Conservation (phyloP, 2,888 invertebrate genomes). For the Anthoptus insignis region DNA sequence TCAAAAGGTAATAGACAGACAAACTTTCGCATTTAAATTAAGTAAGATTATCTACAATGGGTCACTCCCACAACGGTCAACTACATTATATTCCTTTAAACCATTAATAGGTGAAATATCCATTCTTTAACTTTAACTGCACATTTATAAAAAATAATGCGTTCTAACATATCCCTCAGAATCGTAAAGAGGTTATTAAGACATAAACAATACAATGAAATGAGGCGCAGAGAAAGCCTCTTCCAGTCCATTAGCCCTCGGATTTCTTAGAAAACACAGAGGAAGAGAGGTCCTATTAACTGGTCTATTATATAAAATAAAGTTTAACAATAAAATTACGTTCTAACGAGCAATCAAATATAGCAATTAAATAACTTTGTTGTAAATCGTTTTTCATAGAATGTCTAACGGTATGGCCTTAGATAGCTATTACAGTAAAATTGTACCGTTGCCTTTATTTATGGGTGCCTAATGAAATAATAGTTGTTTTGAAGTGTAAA, state of each 20-base stretch:
- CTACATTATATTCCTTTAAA: no score
- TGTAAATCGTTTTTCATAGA: conserved; percentile 47
- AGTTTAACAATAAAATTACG: conserved; percentile 57
- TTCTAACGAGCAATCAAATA: conserved; percentile 60
- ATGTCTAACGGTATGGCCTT: conserved; percentile 54
- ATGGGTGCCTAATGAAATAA: conserved; percentile 50
- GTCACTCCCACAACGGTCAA: no score
- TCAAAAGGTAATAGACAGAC: no score
- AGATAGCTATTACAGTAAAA: conserved; percentile 46
- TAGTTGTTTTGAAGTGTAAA: conserved; percentile 41
- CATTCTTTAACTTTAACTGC: conserved; percentile 43
- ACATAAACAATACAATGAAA: conserved; percentile 59
- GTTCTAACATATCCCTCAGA: conserved; percentile 47
- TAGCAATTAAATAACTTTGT: conserved; percentile 59
- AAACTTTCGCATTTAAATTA: no score
- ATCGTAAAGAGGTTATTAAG: conserved; percentile 70
- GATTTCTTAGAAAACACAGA: neutral
- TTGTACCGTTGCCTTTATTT: conserved; percentile 48
- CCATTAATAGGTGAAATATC: neutral
- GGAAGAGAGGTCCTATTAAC: conserved; percentile 33
- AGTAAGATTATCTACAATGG: no score
- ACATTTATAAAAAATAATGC: conserved; percentile 57
- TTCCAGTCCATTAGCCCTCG: conserved; percentile 43
- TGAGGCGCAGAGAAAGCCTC: conserved; percentile 38
- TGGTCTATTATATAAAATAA: conserved; percentile 52